Conservation (phyloP, 2,888 invertebrate species). For the Ypsolopha sequella region DNA sequence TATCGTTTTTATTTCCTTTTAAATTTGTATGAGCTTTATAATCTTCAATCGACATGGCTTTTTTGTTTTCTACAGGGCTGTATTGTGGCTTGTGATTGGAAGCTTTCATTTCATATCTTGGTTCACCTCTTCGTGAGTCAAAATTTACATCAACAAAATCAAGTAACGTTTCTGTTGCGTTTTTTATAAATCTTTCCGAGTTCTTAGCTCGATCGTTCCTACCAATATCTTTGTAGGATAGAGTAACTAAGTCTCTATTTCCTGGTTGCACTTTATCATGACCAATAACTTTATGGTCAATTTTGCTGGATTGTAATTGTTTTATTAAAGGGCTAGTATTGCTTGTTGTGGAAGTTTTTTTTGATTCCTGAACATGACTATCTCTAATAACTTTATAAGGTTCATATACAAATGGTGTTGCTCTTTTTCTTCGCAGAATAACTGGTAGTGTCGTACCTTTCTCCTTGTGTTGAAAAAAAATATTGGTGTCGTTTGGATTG, state of each 20-base stretch:
- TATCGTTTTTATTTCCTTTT: not conserved
- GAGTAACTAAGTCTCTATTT: slow-evolving; percentile 28
- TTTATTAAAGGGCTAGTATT: slow-evolving; percentile 56
- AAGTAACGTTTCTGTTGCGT: slow-evolving; percentile 14
- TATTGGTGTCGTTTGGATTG: slow-evolving; percentile 18
- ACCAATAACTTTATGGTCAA: slow-evolving; percentile 39
- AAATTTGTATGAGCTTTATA: slow-evolving; percentile 19
- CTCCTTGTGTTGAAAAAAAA: slow-evolving; percentile 24
- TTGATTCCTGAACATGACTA: slow-evolving; percentile 43
- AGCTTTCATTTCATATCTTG: slow-evolving; percentile 47
- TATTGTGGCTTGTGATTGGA: slow-evolving; percentile 44
- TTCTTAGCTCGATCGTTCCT: slow-evolving; percentile 37
- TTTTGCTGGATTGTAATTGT: slow-evolving; percentile 48
- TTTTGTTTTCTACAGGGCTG: slow-evolving; percentile 41
- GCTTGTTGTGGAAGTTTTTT: slow-evolving; percentile 45
- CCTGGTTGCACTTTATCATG: slow-evolving; percentile 31
- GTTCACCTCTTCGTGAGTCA: slow-evolving; percentile 50
- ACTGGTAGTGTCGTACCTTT: slow-evolving; percentile 19
- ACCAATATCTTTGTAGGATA: slow-evolving; percentile 47
- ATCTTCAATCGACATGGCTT: slow-evolving; percentile 37
- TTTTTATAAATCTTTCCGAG: slow-evolving; percentile 13
- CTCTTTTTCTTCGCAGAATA: slow-evolving; percentile 30
- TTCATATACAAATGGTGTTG: slow-evolving; percentile 51
- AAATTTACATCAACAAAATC: slow-evolving; percentile 41
- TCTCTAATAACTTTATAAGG: slow-evolving; percentile 62